Base-by-base conservation (phyloP, 2,113 vertebrate species). In the Taxidea taxus region DNA sequence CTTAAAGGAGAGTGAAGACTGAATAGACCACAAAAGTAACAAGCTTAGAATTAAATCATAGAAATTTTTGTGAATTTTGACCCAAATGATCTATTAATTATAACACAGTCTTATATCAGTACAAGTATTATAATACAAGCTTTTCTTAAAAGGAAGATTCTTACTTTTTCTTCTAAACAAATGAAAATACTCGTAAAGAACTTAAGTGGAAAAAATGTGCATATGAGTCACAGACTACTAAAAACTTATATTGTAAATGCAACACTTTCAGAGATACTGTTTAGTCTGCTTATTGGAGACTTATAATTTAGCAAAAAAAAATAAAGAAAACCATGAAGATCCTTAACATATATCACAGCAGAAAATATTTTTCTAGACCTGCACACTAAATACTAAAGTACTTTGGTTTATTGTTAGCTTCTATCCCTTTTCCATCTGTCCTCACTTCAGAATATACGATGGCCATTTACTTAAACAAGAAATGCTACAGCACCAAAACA, bases 211-310 rank as follows among this genome's bases (percentile, higher is more conserved):
- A 4, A 92, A 58, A 77, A 95, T 62, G 31, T 60, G 15, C 13
- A 68, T n/a, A 39, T 72, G 7, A 4, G 29, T 86, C 3, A 27
- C 20, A 78, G 91, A 34, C 11, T 47, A 84, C 23, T 83, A 90
- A 97, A 93, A 95, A n/a, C 13, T 15, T 91, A 88, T 11, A 62
- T 21, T 97, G 4, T 47, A 84, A 86, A 66, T 25, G 62, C 31
- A 90, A 72, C 4, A 75, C 25, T 68, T 80, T 80, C 8, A 21
- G 21, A 90, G 20, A 81, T 81, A 62, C 12, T 56, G 8, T 47
- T 88, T 62, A 87, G 44, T 12, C 7, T 91, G 31, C 7, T 54
- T 54, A 12, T 39, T 80, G 3, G 20, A 89, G 23, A 89, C 13
- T 49, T 13, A 83, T 4, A 75, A 90, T 37, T 94, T 89, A 29